These are phyloP conservation scores for Poliocrania exsul DNA, from an alignment of 2,797 vertebrate species.

Conservation along the genomic window DNA sequence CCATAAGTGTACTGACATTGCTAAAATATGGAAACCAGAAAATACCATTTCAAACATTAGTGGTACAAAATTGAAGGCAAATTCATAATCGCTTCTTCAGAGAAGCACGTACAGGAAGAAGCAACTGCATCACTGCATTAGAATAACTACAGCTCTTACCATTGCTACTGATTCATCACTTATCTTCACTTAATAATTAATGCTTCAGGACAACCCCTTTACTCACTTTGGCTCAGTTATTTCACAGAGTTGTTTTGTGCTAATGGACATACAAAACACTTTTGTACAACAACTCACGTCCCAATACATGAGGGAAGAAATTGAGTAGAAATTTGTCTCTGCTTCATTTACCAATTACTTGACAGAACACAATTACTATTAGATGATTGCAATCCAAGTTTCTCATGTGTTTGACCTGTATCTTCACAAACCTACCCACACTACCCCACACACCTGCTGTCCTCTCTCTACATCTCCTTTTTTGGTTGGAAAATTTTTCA, in stretches of 20 bases:
- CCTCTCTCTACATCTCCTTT: neutral
- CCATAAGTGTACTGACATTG: accelerated
- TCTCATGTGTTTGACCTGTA: neutral
- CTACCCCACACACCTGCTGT: neutral
- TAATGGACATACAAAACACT: neutral
- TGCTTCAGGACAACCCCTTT: neutral
- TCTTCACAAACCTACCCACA: neutral
- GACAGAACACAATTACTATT: neutral
- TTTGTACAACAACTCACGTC: neutral
- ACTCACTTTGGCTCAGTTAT: neutral
- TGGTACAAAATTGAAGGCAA: neutral
- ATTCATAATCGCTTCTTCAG: neutral
- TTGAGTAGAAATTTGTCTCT: neutral
- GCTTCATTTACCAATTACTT: neutral
- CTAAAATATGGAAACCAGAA: neutral
- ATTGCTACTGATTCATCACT: neutral
- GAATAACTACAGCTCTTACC: neutral
- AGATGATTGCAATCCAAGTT: neutral
- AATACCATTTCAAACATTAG: neutral
- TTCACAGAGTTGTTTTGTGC: neutral
- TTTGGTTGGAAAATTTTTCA: neutral
- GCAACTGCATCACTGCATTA: neutral
- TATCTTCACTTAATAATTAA: neutral
- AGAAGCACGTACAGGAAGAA: neutral
- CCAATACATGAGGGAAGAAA: neutral